Evolutionary conservation across 30 jellyfish, hydroid and myxozoan genomes (phyloP).

Genomic region (Chrysaora quinquecirrha): DNA sequence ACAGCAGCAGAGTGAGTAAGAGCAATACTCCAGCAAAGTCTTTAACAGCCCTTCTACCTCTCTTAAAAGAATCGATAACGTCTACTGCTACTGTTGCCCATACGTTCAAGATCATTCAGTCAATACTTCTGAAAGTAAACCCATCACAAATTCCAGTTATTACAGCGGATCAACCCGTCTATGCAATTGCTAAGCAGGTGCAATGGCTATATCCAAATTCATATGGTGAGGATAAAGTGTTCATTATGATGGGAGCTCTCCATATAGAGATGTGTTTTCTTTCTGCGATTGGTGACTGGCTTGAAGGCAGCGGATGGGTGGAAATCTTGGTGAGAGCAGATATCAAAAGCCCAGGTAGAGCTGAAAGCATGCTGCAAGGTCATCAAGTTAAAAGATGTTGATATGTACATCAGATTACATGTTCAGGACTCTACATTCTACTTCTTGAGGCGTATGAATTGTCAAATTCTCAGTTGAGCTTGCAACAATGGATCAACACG

Average conservation of each 20-base stretch:
- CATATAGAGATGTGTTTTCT: no score
- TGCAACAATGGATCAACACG: conserved; percentile 15
- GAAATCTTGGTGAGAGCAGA: conserved; percentile 25
- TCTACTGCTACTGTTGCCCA: background rate
- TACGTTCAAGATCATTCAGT: background rate
- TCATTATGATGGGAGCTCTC: no score
- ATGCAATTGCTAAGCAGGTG: no score
- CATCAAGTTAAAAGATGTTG: background rate
- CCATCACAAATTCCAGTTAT: background rate
- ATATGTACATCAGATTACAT: conserved; percentile 21
- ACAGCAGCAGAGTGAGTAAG: background rate
- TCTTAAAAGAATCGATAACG: background rate
- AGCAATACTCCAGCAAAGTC: background rate
- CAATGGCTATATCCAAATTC: no score
- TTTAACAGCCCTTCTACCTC: background rate
- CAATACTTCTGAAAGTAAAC: background rate
- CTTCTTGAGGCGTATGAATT: background rate
- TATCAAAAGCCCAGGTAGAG: conserved; percentile 15
- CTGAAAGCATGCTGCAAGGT: conserved; percentile 6
- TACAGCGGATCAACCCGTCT: no score
- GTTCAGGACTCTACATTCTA: background rate
- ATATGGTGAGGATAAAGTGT: no score
- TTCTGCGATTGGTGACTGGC: no score
- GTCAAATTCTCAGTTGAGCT: background rate
- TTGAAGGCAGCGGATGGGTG: conserved; percentile 57